Evolutionary conservation across 2,797 vertebrate species (phyloP), one percentile per base, ranked within the genome.

Genomic region (Fistularia commersonii): DNA sequence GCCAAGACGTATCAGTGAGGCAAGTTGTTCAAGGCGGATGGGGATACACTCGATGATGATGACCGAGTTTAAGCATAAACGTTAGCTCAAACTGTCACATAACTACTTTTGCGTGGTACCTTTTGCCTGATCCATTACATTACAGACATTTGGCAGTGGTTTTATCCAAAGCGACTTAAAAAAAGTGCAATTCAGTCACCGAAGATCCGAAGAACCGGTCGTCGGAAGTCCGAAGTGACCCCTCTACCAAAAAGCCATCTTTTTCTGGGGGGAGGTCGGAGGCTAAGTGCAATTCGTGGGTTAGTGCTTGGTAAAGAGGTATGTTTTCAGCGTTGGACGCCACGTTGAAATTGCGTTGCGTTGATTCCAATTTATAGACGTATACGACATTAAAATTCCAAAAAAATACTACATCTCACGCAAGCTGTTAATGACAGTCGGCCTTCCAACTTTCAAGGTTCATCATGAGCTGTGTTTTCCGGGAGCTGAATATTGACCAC

Each of bases 401-500:
- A 32, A 31, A 35, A 6, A 3, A 8, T 13, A 23, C 23, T 23
- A 23, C 23, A 23, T 2, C 32, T 3, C 41, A 12, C 39, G 35
- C 2, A 36, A 62, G 61, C 32, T 8, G 3, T 45, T 40, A 13
- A 12, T 33, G 38, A 31, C 1, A 0, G 13, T 15, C 42, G 12
- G 32, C 41, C 41, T 51, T n/a, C 2, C 8, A 13, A 13, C 33
- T 43, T 61, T 47, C 13, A 35, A 1, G 36, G 0, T 35, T 32
- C 8, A 4, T 49, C 11, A 45, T 39, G 41, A 39, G 48, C 40
- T 51, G 40, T 1, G 38, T 47, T 65, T 61, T 68, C 51, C 66
- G 48, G 31, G 42, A 63, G 64, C 57, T 63, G 41, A 66, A 54
- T 32, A 53, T 38, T n/a, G 51, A 51, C 45, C 46, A 35, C 42